These are phyloP conservation scores for Dorcus parallelipipedus DNA, from an alignment of 2,888 invertebrate genomes.

Conservation along the genomic window DNA sequence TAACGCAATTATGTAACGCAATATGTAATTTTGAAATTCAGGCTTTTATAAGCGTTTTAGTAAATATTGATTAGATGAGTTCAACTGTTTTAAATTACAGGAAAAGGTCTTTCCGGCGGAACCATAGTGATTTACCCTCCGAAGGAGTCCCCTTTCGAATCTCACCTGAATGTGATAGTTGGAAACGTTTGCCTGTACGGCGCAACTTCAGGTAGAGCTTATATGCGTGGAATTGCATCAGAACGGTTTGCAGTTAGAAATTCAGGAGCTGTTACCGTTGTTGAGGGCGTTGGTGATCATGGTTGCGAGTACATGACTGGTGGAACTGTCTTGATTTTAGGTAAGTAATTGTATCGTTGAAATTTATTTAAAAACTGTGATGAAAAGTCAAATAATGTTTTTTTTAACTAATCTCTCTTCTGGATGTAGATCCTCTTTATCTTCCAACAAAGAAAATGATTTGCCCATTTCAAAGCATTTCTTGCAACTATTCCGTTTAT, in stretches of 20 bases:
- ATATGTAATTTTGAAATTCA: too few species aligned
- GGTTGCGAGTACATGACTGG: constrained; percentile 99
- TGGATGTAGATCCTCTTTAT: too few species aligned
- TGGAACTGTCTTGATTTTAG: constrained; percentile 81
- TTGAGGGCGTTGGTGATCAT: constrained; percentile 98
- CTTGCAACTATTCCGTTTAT: too few species aligned
- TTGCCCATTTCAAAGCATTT: too few species aligned
- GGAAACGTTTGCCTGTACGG: constrained; percentile 98
- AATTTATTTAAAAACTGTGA: too few species aligned
- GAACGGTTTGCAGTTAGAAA: constrained; percentile 98
- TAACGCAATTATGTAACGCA: too few species aligned
- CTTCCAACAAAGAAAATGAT: too few species aligned
- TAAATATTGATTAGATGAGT: too few species aligned
- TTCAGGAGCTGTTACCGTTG: constrained; percentile 92
- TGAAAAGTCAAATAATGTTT: too few species aligned
- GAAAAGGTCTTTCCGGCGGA: constrained; percentile 90
- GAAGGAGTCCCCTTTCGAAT: constrained; percentile 78
- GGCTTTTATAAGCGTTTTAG: too few species aligned
- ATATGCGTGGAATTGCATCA: constrained; percentile 87
- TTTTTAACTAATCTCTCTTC: too few species aligned
- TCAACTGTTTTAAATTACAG: constrained; percentile 38
- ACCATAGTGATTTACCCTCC: constrained; percentile 91
- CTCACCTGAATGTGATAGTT: constrained; percentile 93
- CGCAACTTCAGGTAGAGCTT: constrained; percentile 90
- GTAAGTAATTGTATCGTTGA: constrained; percentile 23